A percentile compares a stretch with the other conserved stretches of the same genome.
phyloP scores from a whole-genome alignment of 64 coral and sea anemone species.

The Montipora efflorescens region DNA sequence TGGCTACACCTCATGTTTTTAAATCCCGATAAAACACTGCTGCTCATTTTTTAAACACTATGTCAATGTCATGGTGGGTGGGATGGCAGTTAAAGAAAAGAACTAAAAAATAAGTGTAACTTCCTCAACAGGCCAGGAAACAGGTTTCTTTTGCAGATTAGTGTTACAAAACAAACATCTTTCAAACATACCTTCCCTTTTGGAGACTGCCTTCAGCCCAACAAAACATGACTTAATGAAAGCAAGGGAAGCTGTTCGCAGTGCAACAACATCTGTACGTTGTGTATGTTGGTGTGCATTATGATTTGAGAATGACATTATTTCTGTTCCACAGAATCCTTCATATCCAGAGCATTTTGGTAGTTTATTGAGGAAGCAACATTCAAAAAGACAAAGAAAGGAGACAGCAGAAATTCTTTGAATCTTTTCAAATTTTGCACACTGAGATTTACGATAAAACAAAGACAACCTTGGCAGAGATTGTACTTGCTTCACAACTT shows the following conservation, averaged over 20 bases:
- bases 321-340: constrained; percentile 72
- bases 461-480: neutral
- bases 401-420: constrained; percentile 22
- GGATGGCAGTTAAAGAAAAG: too few species aligned
- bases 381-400: constrained; percentile 65
- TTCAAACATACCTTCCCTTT: constrained; percentile 37
- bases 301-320: neutral
- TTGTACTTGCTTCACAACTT: constrained; percentile 26
- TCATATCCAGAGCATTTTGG: constrained; percentile 50
- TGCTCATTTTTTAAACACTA: too few species aligned
- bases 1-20: too few species aligned
- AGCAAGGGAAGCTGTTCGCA: constrained; percentile 55
- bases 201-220: constrained; percentile 22
- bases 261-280: constrained; percentile 28
- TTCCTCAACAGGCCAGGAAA: too few species aligned
- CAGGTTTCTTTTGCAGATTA: too few species aligned
- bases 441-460: neutral
- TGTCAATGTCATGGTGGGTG: too few species aligned
- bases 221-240: constrained; percentile 39
- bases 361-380: constrained; percentile 62
- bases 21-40: too few species aligned
- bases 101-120: too few species aligned
- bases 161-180: neutral
- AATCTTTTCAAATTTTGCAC: neutral
- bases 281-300: neutral